These are phyloP conservation scores for Muschampia plurimacula DNA, from an alignment of 2,888 invertebrate species.

Conservation along the genomic window DNA sequence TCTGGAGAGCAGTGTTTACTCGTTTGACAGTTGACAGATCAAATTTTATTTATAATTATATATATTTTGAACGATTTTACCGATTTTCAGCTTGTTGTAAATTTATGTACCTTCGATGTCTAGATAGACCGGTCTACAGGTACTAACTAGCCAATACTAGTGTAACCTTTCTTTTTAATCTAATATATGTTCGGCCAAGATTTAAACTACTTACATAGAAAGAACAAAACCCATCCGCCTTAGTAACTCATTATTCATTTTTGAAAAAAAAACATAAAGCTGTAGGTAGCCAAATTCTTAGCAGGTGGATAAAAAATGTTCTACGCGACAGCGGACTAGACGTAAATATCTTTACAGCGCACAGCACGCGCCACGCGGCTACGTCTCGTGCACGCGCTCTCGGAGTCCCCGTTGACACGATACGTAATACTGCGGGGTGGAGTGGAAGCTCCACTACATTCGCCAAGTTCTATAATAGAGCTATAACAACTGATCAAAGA, in stretches of 20 bases:
- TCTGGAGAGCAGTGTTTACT: no score
- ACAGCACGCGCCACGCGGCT: constrained; percentile 11
- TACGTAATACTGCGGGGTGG: not conserved
- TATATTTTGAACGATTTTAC: no score
- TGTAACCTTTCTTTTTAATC: constrained; percentile 36
- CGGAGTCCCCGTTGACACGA: not conserved
- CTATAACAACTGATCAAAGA: not conserved
- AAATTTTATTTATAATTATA: no score
- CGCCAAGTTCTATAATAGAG: not conserved
- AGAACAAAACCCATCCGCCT: constrained; percentile 19
- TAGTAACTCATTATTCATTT: not conserved
- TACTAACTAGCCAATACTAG: constrained; percentile 35
- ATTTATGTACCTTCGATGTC: no score
- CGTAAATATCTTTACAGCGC: not conserved
- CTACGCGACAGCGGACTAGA: constrained; percentile 6
- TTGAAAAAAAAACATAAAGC: not conserved
- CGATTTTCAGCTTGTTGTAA: no score
- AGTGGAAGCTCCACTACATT: not conserved
- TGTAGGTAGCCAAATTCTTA: not conserved
- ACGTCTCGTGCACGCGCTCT: not conserved
- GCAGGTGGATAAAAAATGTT: constrained; percentile 1
- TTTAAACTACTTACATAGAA: constrained; percentile 20
- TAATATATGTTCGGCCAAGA: constrained; percentile 34
- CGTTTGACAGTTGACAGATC: no score
- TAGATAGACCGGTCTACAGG: no score